phyloP scores from a whole-genome alignment of 2,888 invertebrate species.

The Andrena camellia region DNA sequence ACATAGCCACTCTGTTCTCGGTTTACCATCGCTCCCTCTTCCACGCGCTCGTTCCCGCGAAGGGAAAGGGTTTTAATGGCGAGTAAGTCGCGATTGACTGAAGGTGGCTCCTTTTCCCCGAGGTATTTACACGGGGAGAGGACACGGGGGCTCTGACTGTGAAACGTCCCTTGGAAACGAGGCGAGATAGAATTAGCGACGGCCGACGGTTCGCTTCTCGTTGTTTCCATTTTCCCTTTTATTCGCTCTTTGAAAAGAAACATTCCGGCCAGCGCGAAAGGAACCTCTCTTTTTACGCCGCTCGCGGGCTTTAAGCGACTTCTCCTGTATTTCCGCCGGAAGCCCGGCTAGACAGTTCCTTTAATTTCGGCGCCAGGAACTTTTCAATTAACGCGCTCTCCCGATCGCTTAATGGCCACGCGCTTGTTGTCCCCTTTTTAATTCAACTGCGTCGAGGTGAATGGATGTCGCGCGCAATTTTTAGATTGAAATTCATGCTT shows the following conservation, averaged over 20 bases:
- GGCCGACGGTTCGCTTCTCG: slow-evolving; percentile 38
- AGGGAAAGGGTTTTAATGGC: slow-evolving; percentile 34
- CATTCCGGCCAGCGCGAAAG: slow-evolving; percentile 31
- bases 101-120: slow-evolving; percentile 18
- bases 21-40: not conserved
- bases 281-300: slow-evolving; percentile 12
- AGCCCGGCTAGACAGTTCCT: slow-evolving; percentile 10
- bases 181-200: slow-evolving; percentile 38
- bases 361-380: slow-evolving; percentile 31
- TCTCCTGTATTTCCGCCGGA: not conserved
- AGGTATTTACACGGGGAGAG: slow-evolving; percentile 22
- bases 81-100: slow-evolving; percentile 5
- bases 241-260: slow-evolving; percentile 4
- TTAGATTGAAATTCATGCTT: no score
- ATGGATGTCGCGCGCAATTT: not conserved
- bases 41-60: not conserved
- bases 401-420: slow-evolving; percentile 16
- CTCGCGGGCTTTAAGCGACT: slow-evolving; percentile 10
- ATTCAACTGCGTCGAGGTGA: not conserved
- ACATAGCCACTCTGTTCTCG: not conserved
- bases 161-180: slow-evolving; percentile 42
- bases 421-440: not conserved
- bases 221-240: slow-evolving; percentile 13
- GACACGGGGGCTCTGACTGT: slow-evolving; percentile 15
- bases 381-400: slow-evolving; percentile 51